Evolutionary conservation across 2,888 invertebrate species (phyloP), one percentile per base, ranked within the genome.

Genomic region (Thecocarcelia acutangulata): DNA sequence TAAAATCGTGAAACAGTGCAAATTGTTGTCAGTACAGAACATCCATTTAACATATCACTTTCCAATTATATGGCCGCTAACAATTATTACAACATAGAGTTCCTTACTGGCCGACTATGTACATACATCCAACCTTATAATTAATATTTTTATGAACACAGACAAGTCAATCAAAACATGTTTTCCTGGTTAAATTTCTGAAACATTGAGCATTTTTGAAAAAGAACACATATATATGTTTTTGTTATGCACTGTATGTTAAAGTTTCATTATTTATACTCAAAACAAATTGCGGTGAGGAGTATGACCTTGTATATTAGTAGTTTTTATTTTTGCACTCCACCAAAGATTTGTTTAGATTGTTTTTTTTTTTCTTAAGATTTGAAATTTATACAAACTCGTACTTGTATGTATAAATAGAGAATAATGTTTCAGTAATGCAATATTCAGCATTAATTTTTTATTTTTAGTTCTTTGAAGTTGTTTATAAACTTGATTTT

Each of bases 241-340:
- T 8, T 17, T 56, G 48, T 19, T 24, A 2, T 54, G 8, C 33
- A 42, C 74, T 69, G 80, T 63, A 66, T 48, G 5, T 9, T 12
- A n/a, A 44, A 42, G 33, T 63, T 78, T 68, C 61, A 13, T 64
- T 75, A 40, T 72, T 52, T 28, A 52, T 50, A 80, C 64, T 50
- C 21, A 68, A 56, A 76, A 81, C 58, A 63, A 76, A 77, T 56
- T 77, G 77, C 72, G 68, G 68, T 77, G 73, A 74, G 81, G 64
- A 69, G 77, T 63, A 81, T 69, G 81, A 77, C 77, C 77, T 77
- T 81, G 81, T 54, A 61, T 58, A n/a, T n/a, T n/a, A n/a, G n/a
- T 73, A 73, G 81, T 72, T 70, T 68, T 69, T 48, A 37, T 70
- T 56, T 46, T 58, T 58, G 17, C 28, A 50, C 58, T 58, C 13